Evolutionary conservation across 2,888 invertebrate genomes (phyloP).

Genomic region (Drosophila mayaguana): DNA sequence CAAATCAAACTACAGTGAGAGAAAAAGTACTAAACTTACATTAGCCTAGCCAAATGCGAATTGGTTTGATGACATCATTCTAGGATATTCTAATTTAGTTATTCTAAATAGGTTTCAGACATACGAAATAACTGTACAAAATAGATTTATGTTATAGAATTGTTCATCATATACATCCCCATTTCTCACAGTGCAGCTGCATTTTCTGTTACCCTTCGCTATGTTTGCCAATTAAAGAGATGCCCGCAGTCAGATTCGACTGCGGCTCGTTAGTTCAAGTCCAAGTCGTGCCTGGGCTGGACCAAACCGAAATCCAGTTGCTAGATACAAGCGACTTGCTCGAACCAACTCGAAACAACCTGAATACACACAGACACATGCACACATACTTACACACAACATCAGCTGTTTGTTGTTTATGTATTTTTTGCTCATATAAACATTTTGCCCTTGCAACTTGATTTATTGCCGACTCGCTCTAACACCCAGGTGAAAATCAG

Average conservation of each 20-base stretch:
- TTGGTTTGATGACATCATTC: background rate
- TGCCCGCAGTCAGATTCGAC: slow-evolving; percentile 45
- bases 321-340: slow-evolving; percentile 42
- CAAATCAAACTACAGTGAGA: background rate
- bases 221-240: slow-evolving; percentile 65
- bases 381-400: slow-evolving; percentile 6
- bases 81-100: background rate
- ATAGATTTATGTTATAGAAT: background rate
- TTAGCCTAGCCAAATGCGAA: background rate
- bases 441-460: slow-evolving; percentile 57
- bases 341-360: slow-evolving; percentile 5
- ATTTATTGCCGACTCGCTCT: slow-evolving; percentile 64
- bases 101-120: background rate
- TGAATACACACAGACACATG: background rate
- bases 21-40: background rate
- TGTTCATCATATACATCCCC: background rate
- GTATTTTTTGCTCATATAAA: slow-evolving; percentile 50
- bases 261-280: slow-evolving; percentile 60
- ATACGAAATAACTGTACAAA: background rate
- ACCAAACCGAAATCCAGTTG: slow-evolving; percentile 44
- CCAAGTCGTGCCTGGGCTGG: slow-evolving; percentile 61
- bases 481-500: slow-evolving; percentile 19
- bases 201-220: slow-evolving; percentile 23
- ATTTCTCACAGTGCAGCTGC: slow-evolving; percentile 19
- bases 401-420: slow-evolving; percentile 81